phyloP scores from a whole-genome alignment of 1,140 invertebrate species.

The Diorhabda sublineata region DNA sequence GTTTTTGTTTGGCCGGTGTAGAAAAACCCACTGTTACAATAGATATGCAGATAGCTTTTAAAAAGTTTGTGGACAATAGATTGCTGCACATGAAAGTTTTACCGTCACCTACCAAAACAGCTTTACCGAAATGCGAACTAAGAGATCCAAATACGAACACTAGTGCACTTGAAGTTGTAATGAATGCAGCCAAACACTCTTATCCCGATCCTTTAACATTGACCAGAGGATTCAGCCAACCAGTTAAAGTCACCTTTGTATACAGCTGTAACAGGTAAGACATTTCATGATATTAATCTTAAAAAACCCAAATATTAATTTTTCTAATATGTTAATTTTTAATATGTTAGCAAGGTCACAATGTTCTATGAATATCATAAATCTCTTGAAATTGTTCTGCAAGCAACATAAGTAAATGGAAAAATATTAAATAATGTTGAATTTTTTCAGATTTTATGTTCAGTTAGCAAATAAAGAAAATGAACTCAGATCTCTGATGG shows the following conservation, averaged over 20 bases:
- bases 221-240: slow-evolving; percentile 41
- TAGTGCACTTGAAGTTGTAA: slow-evolving; percentile 42
- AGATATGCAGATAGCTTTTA: slow-evolving; percentile 66
- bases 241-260: slow-evolving; percentile 64
- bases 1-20: slow-evolving; percentile 65
- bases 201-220: slow-evolving; percentile 54
- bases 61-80: slow-evolving; percentile 58
- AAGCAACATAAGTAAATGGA: background rate
- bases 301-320: too few relatives aligned
- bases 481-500: slow-evolving; percentile 55
- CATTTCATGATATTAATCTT: background rate
- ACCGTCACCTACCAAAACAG: slow-evolving; percentile 60
- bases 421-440: background rate
- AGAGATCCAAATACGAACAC: slow-evolving; percentile 51
- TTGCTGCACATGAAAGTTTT: slow-evolving; percentile 60
- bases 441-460: slow-evolving; percentile 59
- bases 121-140: slow-evolving; percentile 68
- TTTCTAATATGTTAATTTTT: too few relatives aligned
- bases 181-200: slow-evolving; percentile 40
- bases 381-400: too few relatives aligned
- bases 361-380: too few relatives aligned
- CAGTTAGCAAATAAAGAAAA: slow-evolving; percentile 59
- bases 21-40: slow-evolving; percentile 60
- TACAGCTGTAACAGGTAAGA: slow-evolving; percentile 57
- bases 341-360: too few relatives aligned